phyloP scores from a whole-genome alignment of 2,113 vertebrate species.

The Xiphorhynchus elegans region DNA sequence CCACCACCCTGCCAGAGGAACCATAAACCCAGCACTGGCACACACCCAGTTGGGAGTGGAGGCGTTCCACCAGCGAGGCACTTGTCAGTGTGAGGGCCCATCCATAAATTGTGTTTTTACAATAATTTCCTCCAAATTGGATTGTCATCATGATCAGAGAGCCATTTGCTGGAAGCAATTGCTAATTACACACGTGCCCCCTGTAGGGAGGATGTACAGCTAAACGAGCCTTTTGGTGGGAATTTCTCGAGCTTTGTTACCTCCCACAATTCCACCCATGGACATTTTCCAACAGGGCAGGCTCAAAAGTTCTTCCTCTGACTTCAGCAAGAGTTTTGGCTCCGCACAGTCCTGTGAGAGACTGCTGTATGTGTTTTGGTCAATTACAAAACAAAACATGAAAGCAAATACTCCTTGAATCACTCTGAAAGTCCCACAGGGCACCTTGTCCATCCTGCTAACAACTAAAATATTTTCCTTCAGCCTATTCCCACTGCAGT shows the following conservation, averaged over 20 bases:
- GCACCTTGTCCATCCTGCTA: not conserved
- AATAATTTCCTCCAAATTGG: conserved; percentile 52
- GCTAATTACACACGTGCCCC: conserved; percentile 14
- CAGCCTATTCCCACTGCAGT: not conserved
- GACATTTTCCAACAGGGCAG: not conserved
- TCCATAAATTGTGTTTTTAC: conserved; percentile 43
- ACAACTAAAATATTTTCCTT: conserved; percentile 20
- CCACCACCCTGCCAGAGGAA: not conserved
- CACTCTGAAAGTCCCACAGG: not conserved
- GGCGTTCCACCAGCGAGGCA: not conserved
- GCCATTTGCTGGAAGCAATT: conserved; percentile 46
- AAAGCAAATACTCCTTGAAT: conserved; percentile 26
- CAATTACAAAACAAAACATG: conserved; percentile 54
- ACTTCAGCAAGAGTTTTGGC: conserved; percentile 6
- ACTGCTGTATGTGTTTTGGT: conserved; percentile 12
- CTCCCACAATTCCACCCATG: not conserved
- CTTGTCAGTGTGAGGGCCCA: conserved; percentile 24
- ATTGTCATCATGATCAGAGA: conserved; percentile 39
- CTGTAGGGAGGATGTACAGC: conserved; percentile 12
- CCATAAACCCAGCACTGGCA: not conserved
- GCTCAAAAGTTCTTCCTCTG: not conserved
- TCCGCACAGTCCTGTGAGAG: not conserved
- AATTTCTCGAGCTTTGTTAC: not conserved
- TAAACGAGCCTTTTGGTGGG: conserved; percentile 12
- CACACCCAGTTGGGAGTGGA: not conserved